Base-by-base conservation (phyloP, 2,888 invertebrate species). In the Oscheius sp. region DNA sequence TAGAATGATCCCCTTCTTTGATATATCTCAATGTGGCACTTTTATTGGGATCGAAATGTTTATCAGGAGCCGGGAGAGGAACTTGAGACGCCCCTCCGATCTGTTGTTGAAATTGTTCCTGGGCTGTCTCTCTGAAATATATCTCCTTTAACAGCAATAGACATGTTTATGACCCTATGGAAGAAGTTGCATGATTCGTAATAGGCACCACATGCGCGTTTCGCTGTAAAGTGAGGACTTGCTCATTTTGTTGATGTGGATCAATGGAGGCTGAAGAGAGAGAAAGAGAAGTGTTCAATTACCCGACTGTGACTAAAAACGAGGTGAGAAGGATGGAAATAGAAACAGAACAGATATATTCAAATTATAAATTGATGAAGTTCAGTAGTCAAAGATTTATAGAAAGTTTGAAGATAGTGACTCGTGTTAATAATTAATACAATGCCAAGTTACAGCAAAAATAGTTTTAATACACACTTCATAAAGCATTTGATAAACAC, bases 31-130 rank as follows among this genome's bases (percentile, higher is more conserved):
- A 59, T 44, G 78, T 78, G 33, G 78, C 78, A 67, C 74, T 73
- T 64, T 72, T 77, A 6, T 74, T 56, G 6, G 80, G 77, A 63
- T 80, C 80, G 38, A 80, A 80, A 49, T 78, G 77, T 45, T 80
- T 77, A 49, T 80, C 77, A 41, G 72, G 62, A n/a, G 74, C 72
- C 5, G 76, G 75, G 45, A 76, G 45, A 41, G 74, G 71, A 24
- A 64, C 45, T 17, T 75, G 76, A 8, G 67, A 65, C 17, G 12
- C 44, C 44, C 63, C 72, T 38, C 75, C 77, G 32, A 76, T 70
- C 63, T 80, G 80, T 51, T 80, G 77, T 28, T 68, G 54, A 62
- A 74, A 80, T 59, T 80, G 76, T 56, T 80, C 77, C 32, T 70
- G 68, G 22, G 80, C 80, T 14, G 80, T 59, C 64, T 80, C 80